Conservation (phyloP, 1,140 invertebrate species). For the Nasonia longicornis region DNA sequence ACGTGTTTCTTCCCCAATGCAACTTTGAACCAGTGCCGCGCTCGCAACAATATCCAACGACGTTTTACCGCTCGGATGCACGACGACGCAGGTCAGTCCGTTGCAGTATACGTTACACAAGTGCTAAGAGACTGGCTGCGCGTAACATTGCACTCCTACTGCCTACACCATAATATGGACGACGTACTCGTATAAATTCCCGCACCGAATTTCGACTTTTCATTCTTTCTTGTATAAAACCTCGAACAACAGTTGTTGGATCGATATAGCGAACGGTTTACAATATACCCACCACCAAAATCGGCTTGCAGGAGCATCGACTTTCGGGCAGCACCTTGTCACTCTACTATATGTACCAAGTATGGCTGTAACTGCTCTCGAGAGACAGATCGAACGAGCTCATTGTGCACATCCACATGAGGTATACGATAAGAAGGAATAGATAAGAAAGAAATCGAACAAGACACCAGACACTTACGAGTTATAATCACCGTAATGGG, state of each 20-base stretch:
- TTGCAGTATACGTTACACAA: neutral
- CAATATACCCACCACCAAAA: neutral
- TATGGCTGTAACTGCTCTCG: conserved; percentile 1
- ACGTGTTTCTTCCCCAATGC: conserved; percentile 59
- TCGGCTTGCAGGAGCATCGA: conserved; percentile 29
- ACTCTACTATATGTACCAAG: neutral
- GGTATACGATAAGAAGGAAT: neutral
- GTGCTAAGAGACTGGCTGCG: conserved; percentile 11
- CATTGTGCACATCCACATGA: too few species aligned
- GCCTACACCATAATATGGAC: neutral
- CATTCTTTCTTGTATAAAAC: neutral
- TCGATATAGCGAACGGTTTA: neutral
- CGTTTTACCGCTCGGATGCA: conserved; percentile 23
- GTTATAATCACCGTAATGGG: conserved; percentile 51
- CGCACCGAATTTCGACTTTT: conserved; percentile 20
- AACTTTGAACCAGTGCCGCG: conserved; percentile 66
- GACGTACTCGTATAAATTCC: neutral
- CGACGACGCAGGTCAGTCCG: neutral
- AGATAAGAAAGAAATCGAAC: conserved; percentile 16
- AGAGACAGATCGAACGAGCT: neutral
- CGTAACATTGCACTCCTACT: conserved; percentile 1
- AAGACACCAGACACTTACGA: conserved; percentile 9
- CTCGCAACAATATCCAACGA: neutral
- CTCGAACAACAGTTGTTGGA: neutral
- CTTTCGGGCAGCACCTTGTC: conserved; percentile 44